Base-by-base conservation (phyloP, 2,888 invertebrate species). In the Loripinus fragilis region DNA sequence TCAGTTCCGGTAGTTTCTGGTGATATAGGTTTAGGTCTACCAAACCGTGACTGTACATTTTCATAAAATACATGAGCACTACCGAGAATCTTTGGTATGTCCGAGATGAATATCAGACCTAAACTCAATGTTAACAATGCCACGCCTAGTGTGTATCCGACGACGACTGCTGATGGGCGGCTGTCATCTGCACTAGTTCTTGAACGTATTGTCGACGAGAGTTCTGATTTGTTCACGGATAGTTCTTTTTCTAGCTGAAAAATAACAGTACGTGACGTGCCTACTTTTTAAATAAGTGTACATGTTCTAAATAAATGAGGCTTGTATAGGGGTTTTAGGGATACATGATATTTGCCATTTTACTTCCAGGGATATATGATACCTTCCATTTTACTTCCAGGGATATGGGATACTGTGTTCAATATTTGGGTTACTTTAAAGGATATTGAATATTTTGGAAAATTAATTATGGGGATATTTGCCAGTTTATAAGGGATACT, bases 111-210 rank as follows among this genome's bases (percentile, higher is more conserved):
- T 28, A 70, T 55, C 23, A 52, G 15, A 10, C 74, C 79, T 10
- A 83, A 15, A 17, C 78, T 74, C 0, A 66, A 30, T 20, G 74
- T 66, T 2, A 83, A 60, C 25, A 83, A 41, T 12, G 79, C 78
- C 7, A 77, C 83, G 25, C 83, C 83, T 8, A 83, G 70, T 10
- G 72, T 50, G 67, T 83, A 83, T 0, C 83, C 83, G 35, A 83
- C 71, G 17, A 75, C 83, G 30, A 73, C 55, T 2, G 83, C 80
- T 8, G 83, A 81, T 8, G 48, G 12, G 35, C 83, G 52, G 35
- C n/a, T 50, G 48, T 83, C 83, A 10, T 83, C 74, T 17, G 83
- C 83, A 45, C 83, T 83, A 12, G 76, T 83, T 38, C 74, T 78
- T 50, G 73, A 76, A 30, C 83, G 71, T n/a, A 74, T 78, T 5